Evolutionary conservation across 2,797 vertebrate genomes (phyloP), one percentile per base, ranked within the genome.

Genomic region (Oceanodroma leucorhoa): DNA sequence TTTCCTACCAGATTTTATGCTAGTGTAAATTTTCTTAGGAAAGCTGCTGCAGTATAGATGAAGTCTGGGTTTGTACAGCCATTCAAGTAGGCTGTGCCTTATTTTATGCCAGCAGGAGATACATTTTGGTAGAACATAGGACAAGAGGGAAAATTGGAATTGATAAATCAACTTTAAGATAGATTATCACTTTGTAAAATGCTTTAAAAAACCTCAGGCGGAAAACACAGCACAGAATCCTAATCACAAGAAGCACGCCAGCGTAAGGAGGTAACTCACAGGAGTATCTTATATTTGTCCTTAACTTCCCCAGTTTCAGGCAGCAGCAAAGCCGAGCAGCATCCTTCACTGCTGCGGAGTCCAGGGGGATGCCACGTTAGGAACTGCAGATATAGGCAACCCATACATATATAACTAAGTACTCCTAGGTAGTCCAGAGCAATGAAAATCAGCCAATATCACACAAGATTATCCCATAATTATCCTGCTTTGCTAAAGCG

Each of bases 401-500:
- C 16, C 26, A 1, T 10, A 8, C 0, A 2, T 4, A 24, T 0
- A 26, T 8, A 60, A 72, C 50, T 3, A 4, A 3, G 5, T 8
- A 3, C 27, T 70, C 18, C 34, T 11, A 1, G 1, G 3, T 18
- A 18, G 17, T 9, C 50, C 40, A 40, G 11, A 55, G 41, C 65
- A 48, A 61, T 0, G 0, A 57, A 78, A 78, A 15, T 0, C 21
- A 83, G 60, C 77, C 53, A 18, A 3, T 34, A 43, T 30, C 40
- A 20, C 34, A 7, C 51, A 11, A 38, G 27, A 67, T 43, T 51
- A 71, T n/a, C 77, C 84, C 64, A 3, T 29, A 78, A 67, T 73
- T 6, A 71, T 4, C 46, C 22, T 9, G 2, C 38, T 64, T 40
- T 54, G 48, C 91, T 71, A 1, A 29, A 40, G 23, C 0, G 8